Evolutionary conservation across 2,888 invertebrate species (phyloP).

Genomic region (Hofmannophila pseudospretella): DNA sequence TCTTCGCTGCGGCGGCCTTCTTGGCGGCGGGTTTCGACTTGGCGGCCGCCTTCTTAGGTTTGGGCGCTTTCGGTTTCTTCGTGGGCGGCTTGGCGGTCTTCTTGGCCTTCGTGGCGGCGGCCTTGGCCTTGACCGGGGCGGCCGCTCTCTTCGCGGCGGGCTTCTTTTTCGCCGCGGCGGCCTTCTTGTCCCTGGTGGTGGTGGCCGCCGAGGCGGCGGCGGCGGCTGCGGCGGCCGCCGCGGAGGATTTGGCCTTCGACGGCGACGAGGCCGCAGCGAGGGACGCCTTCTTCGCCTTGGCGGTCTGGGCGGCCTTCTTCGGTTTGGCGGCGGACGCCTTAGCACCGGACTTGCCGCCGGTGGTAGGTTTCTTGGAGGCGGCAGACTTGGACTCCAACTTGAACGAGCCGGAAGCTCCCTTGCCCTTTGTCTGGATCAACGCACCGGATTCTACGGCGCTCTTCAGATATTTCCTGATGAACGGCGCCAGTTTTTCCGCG

Average conservation of each 20-base stretch:
- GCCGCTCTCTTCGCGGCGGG: conserved; percentile 18
- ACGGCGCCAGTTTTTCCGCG: conserved; percentile 19
- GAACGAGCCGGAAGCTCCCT: conserved; percentile 68
- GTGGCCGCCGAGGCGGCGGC: conserved; percentile 13
- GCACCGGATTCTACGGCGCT: conserved; percentile 69
- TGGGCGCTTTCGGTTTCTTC: conserved; percentile 52
- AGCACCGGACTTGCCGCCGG: conserved; percentile 19
- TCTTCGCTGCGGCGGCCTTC: conserved; percentile 22
- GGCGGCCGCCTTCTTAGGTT: conserved; percentile 40
- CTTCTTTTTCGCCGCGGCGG: conserved; percentile 33
- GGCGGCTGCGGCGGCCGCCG: conserved; percentile 16
- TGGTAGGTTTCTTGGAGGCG: conserved; percentile 16
- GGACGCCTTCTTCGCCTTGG: conserved; percentile 20
- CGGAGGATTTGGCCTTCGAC: conserved; percentile 14
- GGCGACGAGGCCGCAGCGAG: conserved; percentile 17
- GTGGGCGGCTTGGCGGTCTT: conserved; percentile 37
- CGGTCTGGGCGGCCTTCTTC: conserved; percentile 23
- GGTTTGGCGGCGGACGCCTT: conserved; percentile 27
- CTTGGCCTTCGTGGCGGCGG: conserved; percentile 20
- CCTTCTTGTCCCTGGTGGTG: conserved; percentile 25
- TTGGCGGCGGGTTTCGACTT: conserved; percentile 18
- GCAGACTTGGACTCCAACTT: conserved; percentile 48
- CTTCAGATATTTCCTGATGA: conserved; percentile 72
- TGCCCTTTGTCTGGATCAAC: conserved; percentile 76
- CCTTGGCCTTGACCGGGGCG: conserved; percentile 20